phyloP scores from a whole-genome alignment of 1,140 invertebrate genomes.

The Drosophila albomicans region DNA sequence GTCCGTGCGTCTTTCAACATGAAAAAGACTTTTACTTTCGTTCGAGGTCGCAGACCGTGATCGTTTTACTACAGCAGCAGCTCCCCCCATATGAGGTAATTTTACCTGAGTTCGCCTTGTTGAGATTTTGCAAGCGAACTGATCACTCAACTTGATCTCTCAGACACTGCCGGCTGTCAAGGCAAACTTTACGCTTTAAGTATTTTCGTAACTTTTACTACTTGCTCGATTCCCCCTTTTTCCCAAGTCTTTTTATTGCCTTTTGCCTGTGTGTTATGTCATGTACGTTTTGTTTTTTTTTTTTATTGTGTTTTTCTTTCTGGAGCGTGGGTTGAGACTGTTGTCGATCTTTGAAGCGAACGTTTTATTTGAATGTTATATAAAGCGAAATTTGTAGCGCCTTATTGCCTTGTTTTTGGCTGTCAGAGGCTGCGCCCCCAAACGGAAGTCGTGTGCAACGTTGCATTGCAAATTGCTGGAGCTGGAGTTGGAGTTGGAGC shows the following conservation, averaged over 20 bases:
- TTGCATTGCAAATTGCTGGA: constrained; percentile 75
- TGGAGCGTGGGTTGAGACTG: constrained; percentile 41
- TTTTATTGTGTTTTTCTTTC: constrained; percentile 40
- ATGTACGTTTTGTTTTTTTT: constrained; percentile 40
- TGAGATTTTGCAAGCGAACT: constrained; percentile 61
- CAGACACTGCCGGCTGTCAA: constrained; percentile 30
- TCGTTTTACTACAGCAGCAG: not conserved
- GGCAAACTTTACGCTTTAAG: constrained; percentile 64
- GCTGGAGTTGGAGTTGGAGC: not conserved
- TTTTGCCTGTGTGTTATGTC: constrained; percentile 66
- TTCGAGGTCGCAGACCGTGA: constrained; percentile 78
- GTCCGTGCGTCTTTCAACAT: not conserved
- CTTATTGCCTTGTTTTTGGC: constrained; percentile 14
- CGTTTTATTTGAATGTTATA: constrained; percentile 41
- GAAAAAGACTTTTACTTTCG: constrained; percentile 76
- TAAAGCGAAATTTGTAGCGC: constrained; percentile 49
- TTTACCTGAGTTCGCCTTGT: constrained; percentile 42
- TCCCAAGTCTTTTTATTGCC: constrained; percentile 32
- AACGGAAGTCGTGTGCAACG: constrained; percentile 73
- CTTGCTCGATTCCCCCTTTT: not conserved
- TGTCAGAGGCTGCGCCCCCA: constrained; percentile 11
- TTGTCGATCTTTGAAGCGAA: constrained; percentile 18
- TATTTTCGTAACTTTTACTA: constrained; percentile 59
- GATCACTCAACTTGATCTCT: constrained; percentile 77
- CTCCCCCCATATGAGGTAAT: constrained; percentile 65